These are phyloP conservation scores for Sarcophilus harrisii DNA, from an alignment of 2,797 vertebrate species.

Conservation along the genomic window DNA sequence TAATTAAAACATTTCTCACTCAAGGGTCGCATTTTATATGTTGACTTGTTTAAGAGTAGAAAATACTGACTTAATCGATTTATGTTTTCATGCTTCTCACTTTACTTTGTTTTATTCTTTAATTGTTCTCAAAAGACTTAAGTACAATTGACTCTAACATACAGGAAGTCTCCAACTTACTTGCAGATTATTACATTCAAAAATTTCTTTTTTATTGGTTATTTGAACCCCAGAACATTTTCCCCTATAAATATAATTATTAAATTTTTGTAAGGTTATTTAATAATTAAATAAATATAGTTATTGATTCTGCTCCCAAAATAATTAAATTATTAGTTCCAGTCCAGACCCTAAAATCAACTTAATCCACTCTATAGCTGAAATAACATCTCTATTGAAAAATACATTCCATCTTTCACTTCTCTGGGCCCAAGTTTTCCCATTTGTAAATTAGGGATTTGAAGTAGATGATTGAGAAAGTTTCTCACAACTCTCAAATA, in stretches of 20 bases:
- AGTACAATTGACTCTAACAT: not conserved
- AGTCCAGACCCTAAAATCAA: not conserved
- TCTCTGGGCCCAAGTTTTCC: not conserved
- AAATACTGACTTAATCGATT: not conserved
- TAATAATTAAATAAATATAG: not conserved
- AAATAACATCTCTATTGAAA: not conserved
- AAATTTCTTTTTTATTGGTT: not conserved
- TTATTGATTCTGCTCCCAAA: not conserved
- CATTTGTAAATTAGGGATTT: not conserved
- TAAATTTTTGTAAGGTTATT: not conserved
- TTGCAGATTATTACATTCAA: not conserved
- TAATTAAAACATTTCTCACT: constrained; percentile 19
- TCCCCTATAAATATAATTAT: not conserved
- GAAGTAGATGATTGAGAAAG: not conserved
- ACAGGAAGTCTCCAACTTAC: not conserved
- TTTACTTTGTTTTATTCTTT: not conserved
- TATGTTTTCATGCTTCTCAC: not conserved
- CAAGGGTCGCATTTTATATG: not conserved
- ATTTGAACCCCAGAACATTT: not conserved
- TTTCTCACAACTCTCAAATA: not conserved
- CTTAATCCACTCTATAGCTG: not conserved
- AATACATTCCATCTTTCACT: not conserved
- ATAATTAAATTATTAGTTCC: not conserved
- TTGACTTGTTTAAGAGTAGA: not conserved
- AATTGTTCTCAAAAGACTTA: constrained; percentile 7